Percentiles rank a stretch among this genome's conserved stretches.
phyloP scores from a whole-genome alignment of 2,888 invertebrate species.

The Arenicola marina region DNA sequence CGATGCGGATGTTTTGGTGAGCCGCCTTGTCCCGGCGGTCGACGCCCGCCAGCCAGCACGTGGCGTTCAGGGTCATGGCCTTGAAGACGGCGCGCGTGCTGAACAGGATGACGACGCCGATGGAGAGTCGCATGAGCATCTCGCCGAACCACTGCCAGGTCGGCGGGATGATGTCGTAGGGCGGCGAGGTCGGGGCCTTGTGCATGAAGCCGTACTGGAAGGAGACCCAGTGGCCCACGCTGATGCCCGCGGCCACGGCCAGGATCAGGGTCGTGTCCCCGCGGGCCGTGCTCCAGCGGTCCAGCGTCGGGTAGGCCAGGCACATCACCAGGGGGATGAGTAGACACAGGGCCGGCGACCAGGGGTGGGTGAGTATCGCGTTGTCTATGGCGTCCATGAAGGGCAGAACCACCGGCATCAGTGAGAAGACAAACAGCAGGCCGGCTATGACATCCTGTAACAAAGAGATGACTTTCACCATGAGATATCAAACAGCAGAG shows the following conservation, averaged over 20 bases:
- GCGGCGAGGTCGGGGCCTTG: slow-evolving; percentile 65
- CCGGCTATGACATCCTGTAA: background rate
- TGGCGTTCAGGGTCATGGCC: slow-evolving; percentile 71
- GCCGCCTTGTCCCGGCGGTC: slow-evolving; percentile 69
- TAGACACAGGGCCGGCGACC: slow-evolving; percentile 16
- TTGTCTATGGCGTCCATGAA: slow-evolving; percentile 76
- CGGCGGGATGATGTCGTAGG: slow-evolving; percentile 80
- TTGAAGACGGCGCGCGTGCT: slow-evolving; percentile 71
- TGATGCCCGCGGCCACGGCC: slow-evolving; percentile 69
- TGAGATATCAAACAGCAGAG: background rate
- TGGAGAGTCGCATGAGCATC: slow-evolving; percentile 61
- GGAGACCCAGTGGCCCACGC: slow-evolving; percentile 82
- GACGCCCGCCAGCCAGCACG: slow-evolving; percentile 73
- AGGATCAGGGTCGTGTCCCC: slow-evolving; percentile 89
- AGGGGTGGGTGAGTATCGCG: slow-evolving; percentile 67
- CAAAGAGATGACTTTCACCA: background rate
- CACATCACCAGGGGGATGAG: slow-evolving; percentile 62
- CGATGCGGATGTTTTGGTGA: slow-evolving; percentile 68
- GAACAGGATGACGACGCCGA: slow-evolving; percentile 76
- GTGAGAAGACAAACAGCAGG: slow-evolving; percentile 67
- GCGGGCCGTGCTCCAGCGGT: slow-evolving; percentile 87
- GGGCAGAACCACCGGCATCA: slow-evolving; percentile 77
- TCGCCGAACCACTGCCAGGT: slow-evolving; percentile 64
- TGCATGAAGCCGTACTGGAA: slow-evolving; percentile 74
- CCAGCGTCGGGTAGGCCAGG: slow-evolving; percentile 79